These are phyloP conservation scores for Cetoscarus ocellatus DNA, from an alignment of 2,797 vertebrate genomes.

Conservation along the genomic window DNA sequence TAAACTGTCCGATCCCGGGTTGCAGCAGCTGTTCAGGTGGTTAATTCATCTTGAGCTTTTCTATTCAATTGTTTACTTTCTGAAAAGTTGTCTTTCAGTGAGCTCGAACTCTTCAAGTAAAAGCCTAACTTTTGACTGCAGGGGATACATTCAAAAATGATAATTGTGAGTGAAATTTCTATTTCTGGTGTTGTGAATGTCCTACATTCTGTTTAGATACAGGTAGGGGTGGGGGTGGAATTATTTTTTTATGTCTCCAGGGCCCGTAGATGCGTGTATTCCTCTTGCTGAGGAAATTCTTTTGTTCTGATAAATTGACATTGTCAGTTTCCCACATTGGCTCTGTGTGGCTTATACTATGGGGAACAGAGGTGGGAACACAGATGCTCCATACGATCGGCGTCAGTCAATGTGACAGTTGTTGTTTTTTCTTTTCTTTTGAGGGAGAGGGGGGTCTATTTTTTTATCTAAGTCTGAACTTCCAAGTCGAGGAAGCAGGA, in stretches of 20 bases:
- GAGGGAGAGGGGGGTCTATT: slow-evolving; percentile 62
- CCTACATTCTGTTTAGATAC: slow-evolving; percentile 85
- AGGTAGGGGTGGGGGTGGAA: slow-evolving; percentile 82
- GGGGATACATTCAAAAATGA: slow-evolving; percentile 77
- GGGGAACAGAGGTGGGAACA: slow-evolving; percentile 80
- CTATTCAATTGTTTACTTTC: slow-evolving; percentile 58
- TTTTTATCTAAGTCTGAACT: slow-evolving; percentile 82
- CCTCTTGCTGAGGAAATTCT: slow-evolving; percentile 77
- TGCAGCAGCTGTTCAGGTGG: slow-evolving; percentile 22
- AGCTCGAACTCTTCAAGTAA: slow-evolving; percentile 67
- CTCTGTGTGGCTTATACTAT: slow-evolving; percentile 78
- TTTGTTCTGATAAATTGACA: slow-evolving; percentile 89
- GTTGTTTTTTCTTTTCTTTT: slow-evolving; percentile 71
- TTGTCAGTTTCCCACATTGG: slow-evolving; percentile 84
- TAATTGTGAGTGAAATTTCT: slow-evolving; percentile 82
- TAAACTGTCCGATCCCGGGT: slow-evolving; percentile 6
- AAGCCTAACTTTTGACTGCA: slow-evolving; percentile 79
- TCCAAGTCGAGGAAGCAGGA: slow-evolving; percentile 79
- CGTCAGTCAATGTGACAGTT: slow-evolving; percentile 82
- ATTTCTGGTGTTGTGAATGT: slow-evolving; percentile 83
- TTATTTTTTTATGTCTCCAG: slow-evolving; percentile 80
- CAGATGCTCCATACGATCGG: slow-evolving; percentile 73
- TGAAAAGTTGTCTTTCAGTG: slow-evolving; percentile 70
- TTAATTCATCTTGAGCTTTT: slow-evolving; percentile 8
- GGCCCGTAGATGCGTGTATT: slow-evolving; percentile 75